phyloP scores from a whole-genome alignment of 2,888 invertebrate species.

The Eristalis pertinax region DNA sequence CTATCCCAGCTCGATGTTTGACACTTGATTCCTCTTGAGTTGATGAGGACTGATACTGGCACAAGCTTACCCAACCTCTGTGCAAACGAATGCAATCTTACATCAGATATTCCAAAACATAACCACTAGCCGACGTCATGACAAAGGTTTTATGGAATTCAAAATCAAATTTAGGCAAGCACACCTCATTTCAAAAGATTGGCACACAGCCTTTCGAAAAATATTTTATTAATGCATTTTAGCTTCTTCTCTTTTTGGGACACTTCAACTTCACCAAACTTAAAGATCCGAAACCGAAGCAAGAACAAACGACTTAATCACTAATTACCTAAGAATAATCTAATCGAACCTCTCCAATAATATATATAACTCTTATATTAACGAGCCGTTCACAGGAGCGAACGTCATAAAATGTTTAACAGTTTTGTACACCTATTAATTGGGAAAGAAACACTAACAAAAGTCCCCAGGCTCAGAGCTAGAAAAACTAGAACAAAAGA shows the following conservation, averaged over 20 bases:
- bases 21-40: too few species aligned
- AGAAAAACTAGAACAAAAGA: too few species aligned
- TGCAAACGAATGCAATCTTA: too few species aligned
- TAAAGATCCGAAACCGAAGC: constrained; percentile 32
- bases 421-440: not conserved
- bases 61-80: too few species aligned
- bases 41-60: too few species aligned
- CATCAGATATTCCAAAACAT: too few species aligned
- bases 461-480: not conserved
- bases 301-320: constrained; percentile 25
- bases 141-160: too few species aligned
- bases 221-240: constrained; percentile 42
- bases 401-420: constrained; percentile 11
- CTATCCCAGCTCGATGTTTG: too few species aligned
- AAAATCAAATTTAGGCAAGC: not conserved
- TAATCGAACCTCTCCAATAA: constrained; percentile 1
- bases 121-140: too few species aligned
- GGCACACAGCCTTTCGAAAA: constrained; percentile 19
- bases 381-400: not conserved
- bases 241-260: constrained; percentile 21
- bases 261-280: constrained; percentile 29
- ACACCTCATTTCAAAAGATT: not conserved
- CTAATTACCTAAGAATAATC: not conserved
- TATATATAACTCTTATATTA: constrained; percentile 3
- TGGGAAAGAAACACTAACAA: not conserved